Conservation (phyloP, 1,140 invertebrate species). For the Lamellibrachia luymesi region DNA sequence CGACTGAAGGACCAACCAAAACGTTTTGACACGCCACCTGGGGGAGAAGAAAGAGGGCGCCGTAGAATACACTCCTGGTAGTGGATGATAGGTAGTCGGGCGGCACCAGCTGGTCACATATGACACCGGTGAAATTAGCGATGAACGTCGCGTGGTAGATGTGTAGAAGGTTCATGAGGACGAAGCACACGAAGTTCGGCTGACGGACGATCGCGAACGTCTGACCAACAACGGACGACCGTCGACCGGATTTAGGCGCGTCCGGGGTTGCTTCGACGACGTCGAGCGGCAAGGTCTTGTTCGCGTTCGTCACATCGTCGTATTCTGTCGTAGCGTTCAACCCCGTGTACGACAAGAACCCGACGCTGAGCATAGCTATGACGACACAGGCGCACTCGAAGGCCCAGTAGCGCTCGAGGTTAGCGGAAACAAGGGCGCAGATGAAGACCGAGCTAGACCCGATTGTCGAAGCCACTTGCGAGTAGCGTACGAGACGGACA, state of each 20-base stretch:
- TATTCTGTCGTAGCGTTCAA: conserved; percentile 43
- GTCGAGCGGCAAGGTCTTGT: neutral
- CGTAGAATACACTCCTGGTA: conserved; percentile 23
- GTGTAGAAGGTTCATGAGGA: conserved; percentile 26
- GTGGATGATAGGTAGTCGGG: conserved; percentile 23
- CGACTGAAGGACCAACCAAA: neutral
- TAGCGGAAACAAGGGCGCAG: conserved; percentile 38
- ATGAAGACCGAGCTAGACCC: conserved; percentile 40
- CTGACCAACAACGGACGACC: neutral
- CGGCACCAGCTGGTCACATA: conserved; percentile 25
- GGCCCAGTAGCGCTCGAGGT: conserved; percentile 42
- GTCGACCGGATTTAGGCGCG: neutral
- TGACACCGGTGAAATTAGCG: conserved; percentile 23
- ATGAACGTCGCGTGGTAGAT: conserved; percentile 19
- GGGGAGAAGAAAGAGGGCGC: conserved; percentile 25
- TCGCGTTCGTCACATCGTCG: conserved; percentile 28
- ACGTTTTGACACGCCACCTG: conserved; percentile 9
- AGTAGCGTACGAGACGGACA: conserved; percentile 47
- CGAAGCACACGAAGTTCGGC: conserved; percentile 25
- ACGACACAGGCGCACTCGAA: conserved; percentile 46
- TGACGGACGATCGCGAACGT: conserved; percentile 25
- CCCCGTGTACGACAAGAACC: conserved; percentile 45
- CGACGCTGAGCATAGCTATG: conserved; percentile 39
- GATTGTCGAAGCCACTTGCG: conserved; percentile 44
- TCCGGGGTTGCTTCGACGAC: neutral